These are phyloP conservation scores for Heterodera schachtii DNA, from an alignment of 1,140 invertebrate species.

Conservation along the genomic window DNA sequence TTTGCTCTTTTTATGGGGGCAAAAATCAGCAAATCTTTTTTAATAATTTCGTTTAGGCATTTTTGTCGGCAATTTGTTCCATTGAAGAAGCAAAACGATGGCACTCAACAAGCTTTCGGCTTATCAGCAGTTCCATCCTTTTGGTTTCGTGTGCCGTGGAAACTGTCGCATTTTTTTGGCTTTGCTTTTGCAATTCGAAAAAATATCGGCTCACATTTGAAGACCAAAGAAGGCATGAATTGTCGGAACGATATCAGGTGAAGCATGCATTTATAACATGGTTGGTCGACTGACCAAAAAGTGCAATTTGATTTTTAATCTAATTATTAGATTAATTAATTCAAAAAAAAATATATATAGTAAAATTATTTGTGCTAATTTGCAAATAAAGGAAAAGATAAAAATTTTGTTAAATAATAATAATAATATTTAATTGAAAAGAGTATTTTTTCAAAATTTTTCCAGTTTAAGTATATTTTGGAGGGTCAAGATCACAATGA, in stretches of 20 bases:
- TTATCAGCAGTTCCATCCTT: not conserved
- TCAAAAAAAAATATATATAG: too few relatives aligned
- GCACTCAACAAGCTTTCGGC: not conserved
- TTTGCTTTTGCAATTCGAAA: not conserved
- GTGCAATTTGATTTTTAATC: too few relatives aligned
- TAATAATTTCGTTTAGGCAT: too few relatives aligned
- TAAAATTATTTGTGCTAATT: not conserved
- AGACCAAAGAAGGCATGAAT: not conserved
- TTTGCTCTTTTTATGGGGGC: too few relatives aligned
- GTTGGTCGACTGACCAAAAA: too few relatives aligned
- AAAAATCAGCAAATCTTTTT: too few relatives aligned
- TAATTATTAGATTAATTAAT: too few relatives aligned
- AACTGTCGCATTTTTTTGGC: not conserved
- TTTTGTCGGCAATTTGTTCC: not conserved
- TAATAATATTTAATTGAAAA: too few relatives aligned
- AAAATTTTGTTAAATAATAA: too few relatives aligned
- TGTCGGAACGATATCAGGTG: slow-evolving; percentile 9
- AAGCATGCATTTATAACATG: not conserved
- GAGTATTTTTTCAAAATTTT: too few relatives aligned
- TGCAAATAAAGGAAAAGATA: not conserved
- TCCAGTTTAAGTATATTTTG: not conserved
- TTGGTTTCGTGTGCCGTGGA: not conserved
- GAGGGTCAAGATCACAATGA: too few relatives aligned
- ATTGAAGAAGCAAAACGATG: not conserved
- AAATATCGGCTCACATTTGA: not conserved